Evolutionary conservation across 2,888 invertebrate species (phyloP), one percentile per base, ranked within the genome.

Genomic region (Tortricodes alternella): DNA sequence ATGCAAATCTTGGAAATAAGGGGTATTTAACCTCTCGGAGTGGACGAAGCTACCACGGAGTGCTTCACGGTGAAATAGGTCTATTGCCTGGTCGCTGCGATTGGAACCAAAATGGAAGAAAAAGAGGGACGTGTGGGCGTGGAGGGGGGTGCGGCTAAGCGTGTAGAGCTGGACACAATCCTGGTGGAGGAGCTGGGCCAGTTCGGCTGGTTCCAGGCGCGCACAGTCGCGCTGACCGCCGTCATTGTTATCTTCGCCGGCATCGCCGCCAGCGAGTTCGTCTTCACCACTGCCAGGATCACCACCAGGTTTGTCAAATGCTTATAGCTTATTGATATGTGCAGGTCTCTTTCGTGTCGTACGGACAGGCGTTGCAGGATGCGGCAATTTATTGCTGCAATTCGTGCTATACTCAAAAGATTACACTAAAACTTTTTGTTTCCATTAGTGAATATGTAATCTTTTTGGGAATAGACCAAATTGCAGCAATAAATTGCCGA

Each of bases 211-310:
- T 93, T 92, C 74, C 94, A 94, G 75, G 65, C 88, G 38, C 70
- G 87, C 11, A 88, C 91, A 35, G 92, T 92, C 63, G 29, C 79
- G 41, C 73, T 93, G 46, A 86, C 93, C 55, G 90, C 91, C 60
- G 61, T 93, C 46, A 92, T 92, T 1, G 83, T 93, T 62, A 73
- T 93, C 58, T 91, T 93, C 66, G 89, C 92, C 15, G 92, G 92
- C 7, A 87, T 92, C 49, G 51, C 53, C 15, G 85, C 89, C 19
- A 83, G 93, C 24, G 91, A 92, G 5, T 94, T 92, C 67, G 91
- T 93, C 46, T 94, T 94, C 70, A 93, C 93, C 0, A 92, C 93
- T 2, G 91, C 91, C 56, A 60, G 64, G 46, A 59, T 62, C 15
- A 24, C 34, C 13, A 59, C 61, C 3, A 62, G 64, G 64, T 63